Percentiles rank a stretch among this genome's conserved stretches.
These are phyloP conservation scores for Phalacrocorax aristotelis DNA, from an alignment of 2,113 vertebrate genomes.

Conservation along the genomic window DNA sequence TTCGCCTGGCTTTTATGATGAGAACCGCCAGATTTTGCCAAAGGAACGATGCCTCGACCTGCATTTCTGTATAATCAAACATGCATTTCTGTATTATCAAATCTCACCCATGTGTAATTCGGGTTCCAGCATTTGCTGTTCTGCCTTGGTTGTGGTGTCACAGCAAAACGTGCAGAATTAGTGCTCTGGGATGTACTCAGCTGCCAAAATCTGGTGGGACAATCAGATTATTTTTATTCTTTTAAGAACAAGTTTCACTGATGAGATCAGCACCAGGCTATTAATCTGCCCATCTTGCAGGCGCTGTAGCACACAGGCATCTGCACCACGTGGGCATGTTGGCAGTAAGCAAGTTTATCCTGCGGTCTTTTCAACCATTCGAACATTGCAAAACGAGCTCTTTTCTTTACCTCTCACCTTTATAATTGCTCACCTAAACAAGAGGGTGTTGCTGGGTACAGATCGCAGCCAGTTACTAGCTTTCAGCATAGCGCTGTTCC, in stretches of 20 bases:
- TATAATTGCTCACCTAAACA: not conserved
- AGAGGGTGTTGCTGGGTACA: not conserved
- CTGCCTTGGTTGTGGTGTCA: not conserved
- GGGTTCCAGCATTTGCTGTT: not conserved
- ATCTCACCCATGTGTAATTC: not conserved
- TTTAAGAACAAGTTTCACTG: not conserved
- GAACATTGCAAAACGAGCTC: not conserved
- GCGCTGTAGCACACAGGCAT: not conserved
- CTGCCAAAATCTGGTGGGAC: not conserved
- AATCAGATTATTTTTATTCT: not conserved
- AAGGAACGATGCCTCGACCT: rapidly evolving
- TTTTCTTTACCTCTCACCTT: not conserved
- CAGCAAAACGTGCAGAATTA: not conserved
- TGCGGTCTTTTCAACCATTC: not conserved
- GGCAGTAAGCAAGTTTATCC: not conserved
- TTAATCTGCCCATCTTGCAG: not conserved
- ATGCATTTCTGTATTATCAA: not conserved
- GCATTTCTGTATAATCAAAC: not conserved
- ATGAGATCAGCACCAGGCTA: not conserved
- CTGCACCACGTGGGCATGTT: rapidly evolving
- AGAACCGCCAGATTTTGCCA: not conserved
- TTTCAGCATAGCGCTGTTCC: not conserved
- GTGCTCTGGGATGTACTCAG: not conserved
- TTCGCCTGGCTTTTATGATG: not conserved
- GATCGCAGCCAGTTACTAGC: not conserved